Evolutionary conservation across 2,797 vertebrate genomes (phyloP).

Genomic region (Tympanoctomys barrerae): DNA sequence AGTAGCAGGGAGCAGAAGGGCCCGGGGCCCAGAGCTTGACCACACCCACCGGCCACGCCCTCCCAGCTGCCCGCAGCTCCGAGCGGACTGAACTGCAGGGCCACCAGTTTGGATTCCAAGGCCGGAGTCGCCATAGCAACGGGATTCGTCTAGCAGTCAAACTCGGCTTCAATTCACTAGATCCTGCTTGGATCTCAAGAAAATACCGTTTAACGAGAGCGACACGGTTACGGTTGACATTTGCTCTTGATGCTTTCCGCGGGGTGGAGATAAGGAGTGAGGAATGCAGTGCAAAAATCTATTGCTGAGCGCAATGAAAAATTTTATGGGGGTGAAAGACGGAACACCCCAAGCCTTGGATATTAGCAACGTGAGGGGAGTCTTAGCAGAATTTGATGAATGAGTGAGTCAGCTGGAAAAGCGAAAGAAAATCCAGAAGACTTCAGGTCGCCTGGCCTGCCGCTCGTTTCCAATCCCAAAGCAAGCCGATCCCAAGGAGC

Average conservation of each 20-base stretch:
- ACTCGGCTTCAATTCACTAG: constrained; percentile 68
- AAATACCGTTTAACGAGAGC: constrained; percentile 49
- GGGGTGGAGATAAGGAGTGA: too few species aligned
- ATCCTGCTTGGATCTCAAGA: constrained; percentile 55
- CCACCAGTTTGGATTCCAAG: constrained; percentile 75
- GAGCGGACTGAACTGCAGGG: constrained; percentile 73
- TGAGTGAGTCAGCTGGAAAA: not conserved
- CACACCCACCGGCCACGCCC: constrained; percentile 82
- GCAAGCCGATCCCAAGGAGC: constrained; percentile 16
- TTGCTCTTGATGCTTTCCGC: not conserved
- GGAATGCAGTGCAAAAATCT: not conserved
- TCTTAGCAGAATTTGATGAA: not conserved
- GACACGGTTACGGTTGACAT: constrained; percentile 45
- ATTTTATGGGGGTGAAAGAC: not conserved
- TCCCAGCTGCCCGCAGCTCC: constrained; percentile 80
- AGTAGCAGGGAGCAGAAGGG: constrained; percentile 62
- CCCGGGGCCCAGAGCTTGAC: constrained; percentile 52
- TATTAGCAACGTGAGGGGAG: constrained; percentile 9
- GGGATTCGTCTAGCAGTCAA: constrained; percentile 75
- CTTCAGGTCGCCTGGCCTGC: not conserved
- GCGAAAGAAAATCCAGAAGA: not conserved
- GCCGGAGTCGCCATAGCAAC: constrained; percentile 85
- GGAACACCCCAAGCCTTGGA: constrained; percentile 30
- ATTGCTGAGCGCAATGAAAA: not conserved
- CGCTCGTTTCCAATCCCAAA: not conserved